Percentiles rank a stretch among this genome's conserved stretches.
Conservation (phyloP, 92 coral and sea anemone species). For the Actinernus sp. region DNA sequence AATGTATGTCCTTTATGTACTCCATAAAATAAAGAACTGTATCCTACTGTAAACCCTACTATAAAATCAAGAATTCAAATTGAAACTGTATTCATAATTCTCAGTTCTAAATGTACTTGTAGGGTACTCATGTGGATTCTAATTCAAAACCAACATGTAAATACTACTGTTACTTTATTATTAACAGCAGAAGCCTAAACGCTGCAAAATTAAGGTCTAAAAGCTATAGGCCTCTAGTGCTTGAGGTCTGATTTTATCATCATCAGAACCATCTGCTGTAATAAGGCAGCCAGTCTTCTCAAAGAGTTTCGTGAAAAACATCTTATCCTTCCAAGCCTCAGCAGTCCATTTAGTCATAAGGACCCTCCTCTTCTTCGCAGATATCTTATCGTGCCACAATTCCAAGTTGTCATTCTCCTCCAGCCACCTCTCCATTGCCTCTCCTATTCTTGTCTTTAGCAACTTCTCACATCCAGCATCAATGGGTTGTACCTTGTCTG, state of each 20-base stretch:
- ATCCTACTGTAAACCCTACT: too few relatives aligned
- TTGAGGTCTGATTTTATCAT: constrained; percentile 15
- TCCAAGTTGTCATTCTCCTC: too few relatives aligned
- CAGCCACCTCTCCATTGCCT: constrained; percentile 56
- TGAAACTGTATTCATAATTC: too few relatives aligned
- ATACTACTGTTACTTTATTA: constrained; percentile 10
- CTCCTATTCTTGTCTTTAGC: constrained; percentile 42
- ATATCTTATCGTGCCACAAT: constrained; percentile 52
- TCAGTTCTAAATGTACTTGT: too few relatives aligned
- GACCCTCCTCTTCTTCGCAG: constrained; percentile 54
- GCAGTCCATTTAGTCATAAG: constrained; percentile 60
- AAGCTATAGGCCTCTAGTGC: constrained; percentile 7
- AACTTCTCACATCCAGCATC: constrained; percentile 64
- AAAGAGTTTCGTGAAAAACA: constrained; percentile 18
- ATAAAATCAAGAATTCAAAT: too few relatives aligned
- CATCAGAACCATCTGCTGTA: constrained; percentile 35
- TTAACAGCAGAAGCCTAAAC: constrained; percentile 5
- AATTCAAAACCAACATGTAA: background rate
- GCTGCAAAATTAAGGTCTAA: background rate
- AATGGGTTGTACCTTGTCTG: constrained; percentile 65
- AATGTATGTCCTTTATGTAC: too few relatives aligned
- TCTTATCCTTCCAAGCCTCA: constrained; percentile 42
- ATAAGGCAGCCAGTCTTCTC: too few relatives aligned
- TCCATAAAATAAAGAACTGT: too few relatives aligned
- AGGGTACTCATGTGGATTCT: too few relatives aligned